A percentile compares a stretch with the other conserved stretches of the same genome.
phyloP scores from a whole-genome alignment of 2,113 vertebrate species.

The Aspiorhynchus laticeps region DNA sequence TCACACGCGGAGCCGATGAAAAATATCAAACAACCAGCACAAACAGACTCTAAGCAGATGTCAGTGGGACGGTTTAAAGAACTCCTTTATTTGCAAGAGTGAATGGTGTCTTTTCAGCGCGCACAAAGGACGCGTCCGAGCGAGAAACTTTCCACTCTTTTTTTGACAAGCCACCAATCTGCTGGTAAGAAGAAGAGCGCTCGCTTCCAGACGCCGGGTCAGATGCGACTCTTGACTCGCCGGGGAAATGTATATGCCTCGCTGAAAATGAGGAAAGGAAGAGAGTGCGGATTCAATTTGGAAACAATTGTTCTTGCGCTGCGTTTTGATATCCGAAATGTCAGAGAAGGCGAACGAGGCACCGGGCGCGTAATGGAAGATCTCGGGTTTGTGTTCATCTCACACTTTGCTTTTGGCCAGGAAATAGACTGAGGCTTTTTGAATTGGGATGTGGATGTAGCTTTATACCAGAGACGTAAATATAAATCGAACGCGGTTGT shows the following conservation, averaged over 20 bases:
- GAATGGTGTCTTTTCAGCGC: conserved; percentile 54
- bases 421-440: conserved; percentile 8
- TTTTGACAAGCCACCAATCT: conserved; percentile 67
- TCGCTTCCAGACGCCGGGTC: conserved; percentile 46
- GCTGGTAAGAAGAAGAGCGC: conserved; percentile 45
- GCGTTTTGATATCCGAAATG: conserved; percentile 45
- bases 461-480: background rate
- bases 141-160: conserved; percentile 72
- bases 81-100: conserved; percentile 72
- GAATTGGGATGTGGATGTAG: conserved; percentile 1
- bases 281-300: conserved; percentile 52
- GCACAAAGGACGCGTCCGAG: conserved; percentile 87
- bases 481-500: conserved; percentile 20
- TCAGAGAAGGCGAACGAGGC: conserved; percentile 47
- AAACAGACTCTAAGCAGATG: conserved; percentile 81
- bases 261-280: conserved; percentile 37
- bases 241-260: conserved; percentile 34
- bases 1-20: conserved; percentile 37
- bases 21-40: conserved; percentile 54
- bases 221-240: conserved; percentile 43
- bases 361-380: conserved; percentile 34
- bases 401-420: conserved; percentile 29
- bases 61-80: conserved; percentile 67
- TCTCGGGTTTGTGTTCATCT: conserved; percentile 48
- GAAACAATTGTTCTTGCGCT: conserved; percentile 52